Percentiles rank a stretch among this genome's conserved stretches.
Conservation (phyloP, 2,888 invertebrate genomes). For the Lypha dubia region DNA sequence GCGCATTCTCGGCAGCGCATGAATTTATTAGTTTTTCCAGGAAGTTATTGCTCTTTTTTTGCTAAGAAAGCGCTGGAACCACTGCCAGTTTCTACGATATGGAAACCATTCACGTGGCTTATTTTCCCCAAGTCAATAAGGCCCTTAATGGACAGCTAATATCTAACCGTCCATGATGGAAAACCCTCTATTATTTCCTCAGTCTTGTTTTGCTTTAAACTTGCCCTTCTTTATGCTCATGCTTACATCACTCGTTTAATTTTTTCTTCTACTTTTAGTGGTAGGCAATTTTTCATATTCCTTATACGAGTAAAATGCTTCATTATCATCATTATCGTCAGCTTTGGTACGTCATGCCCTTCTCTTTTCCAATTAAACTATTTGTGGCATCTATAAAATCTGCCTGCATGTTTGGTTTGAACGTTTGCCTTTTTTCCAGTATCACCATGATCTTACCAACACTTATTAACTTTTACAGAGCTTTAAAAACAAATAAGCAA, state of each 20-base stretch:
- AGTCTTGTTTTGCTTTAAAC: neutral
- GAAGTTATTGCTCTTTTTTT: no score
- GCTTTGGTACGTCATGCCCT: slow-evolving; percentile 35
- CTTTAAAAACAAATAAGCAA: slow-evolving; percentile 29
- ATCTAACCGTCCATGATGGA: neutral
- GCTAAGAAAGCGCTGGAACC: no score
- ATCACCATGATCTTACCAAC: slow-evolving; percentile 50
- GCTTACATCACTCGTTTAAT: slow-evolving; percentile 14
- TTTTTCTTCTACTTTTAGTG: neutral
- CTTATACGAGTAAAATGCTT: slow-evolving; percentile 14
- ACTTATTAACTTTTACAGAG: slow-evolving; percentile 51
- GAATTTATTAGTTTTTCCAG: no score
- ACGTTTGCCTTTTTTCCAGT: neutral
- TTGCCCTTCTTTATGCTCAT: neutral
- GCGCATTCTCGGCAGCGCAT: no score
- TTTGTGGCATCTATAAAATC: slow-evolving; percentile 73
- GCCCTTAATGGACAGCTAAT: neutral
- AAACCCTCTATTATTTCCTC: neutral
- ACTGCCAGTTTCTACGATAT: no score
- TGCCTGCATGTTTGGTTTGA: slow-evolving; percentile 48
- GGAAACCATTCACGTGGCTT: no score
- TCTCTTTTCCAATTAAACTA: slow-evolving; percentile 72
- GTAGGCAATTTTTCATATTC: slow-evolving; percentile 22
- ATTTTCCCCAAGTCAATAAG: no score
- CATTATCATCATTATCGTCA: slow-evolving; percentile 41